Conservation (phyloP, 2,113 vertebrate genomes). For the Campylomormyrus numenius region DNA sequence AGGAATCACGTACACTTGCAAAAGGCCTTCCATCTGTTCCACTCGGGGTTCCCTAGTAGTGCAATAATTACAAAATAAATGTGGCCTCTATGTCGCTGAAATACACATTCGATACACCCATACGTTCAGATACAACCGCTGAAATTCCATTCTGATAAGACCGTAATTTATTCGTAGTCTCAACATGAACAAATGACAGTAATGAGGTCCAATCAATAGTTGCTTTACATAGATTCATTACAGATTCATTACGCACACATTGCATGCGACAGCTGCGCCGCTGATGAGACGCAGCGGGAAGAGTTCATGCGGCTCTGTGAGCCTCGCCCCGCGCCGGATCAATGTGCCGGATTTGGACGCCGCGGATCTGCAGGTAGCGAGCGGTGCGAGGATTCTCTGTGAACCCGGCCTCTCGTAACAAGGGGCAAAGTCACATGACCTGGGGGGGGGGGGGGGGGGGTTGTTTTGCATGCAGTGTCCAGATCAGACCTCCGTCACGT, state of each 20-base stretch:
- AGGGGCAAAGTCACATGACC: background rate
- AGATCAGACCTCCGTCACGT: background rate
- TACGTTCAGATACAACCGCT: background rate
- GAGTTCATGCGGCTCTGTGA: background rate
- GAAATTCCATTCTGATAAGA: background rate
- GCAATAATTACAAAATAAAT: background rate
- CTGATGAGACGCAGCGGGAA: background rate
- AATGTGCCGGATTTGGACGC: background rate
- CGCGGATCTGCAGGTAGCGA: background rate
- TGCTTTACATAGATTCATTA: constrained; percentile 3
- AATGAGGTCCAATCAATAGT: constrained; percentile 8
- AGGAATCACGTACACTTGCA: background rate
- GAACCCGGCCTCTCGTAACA: background rate
- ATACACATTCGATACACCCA: background rate
- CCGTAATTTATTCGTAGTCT: background rate
- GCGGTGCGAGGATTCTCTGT: background rate
- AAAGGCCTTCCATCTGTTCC: background rate
- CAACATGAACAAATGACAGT: constrained; percentile 7
- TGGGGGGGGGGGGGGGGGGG: background rate
- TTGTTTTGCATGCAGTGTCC: background rate
- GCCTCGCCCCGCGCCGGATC: background rate
- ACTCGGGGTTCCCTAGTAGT: background rate
- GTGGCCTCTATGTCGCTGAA: background rate
- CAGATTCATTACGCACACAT: background rate
- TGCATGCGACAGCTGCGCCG: background rate